phyloP scores from a whole-genome alignment of 2,797 vertebrate genomes.

The Sebastes matsubarae region DNA sequence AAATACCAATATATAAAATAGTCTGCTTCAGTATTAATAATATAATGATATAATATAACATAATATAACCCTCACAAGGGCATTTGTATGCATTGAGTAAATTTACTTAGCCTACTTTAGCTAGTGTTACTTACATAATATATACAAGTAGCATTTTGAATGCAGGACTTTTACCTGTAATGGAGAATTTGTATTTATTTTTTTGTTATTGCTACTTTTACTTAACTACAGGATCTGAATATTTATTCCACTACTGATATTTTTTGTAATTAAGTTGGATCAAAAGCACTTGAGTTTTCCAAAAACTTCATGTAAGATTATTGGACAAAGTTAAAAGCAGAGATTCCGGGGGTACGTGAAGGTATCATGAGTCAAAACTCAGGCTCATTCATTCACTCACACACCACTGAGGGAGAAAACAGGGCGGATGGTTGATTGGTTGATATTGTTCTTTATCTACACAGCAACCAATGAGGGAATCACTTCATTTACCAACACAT shows the following conservation, averaged over 20 bases:
- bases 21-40: not conserved
- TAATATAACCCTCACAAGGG: not conserved
- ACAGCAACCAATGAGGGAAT: constrained; percentile 43
- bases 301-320: not conserved
- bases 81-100: not conserved
- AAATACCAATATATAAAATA: not conserved
- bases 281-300: not conserved
- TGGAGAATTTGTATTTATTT: too few relatives aligned
- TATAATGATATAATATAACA: not conserved
- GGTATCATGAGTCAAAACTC: not conserved
- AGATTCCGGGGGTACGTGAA: not conserved
- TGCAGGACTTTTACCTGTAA: not conserved
- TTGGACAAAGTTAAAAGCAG: accelerated
- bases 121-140: too few relatives aligned
- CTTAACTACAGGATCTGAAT: not conserved
- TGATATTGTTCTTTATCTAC: constrained; percentile 7
- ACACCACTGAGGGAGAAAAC: constrained; percentile 2
- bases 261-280: not conserved
- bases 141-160: too few relatives aligned
- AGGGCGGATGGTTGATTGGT: constrained; percentile 56
- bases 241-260: not conserved
- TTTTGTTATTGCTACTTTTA: not conserved
- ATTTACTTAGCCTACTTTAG: not conserved
- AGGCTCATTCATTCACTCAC: constrained; percentile 11
- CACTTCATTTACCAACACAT: not conserved